Evolutionary conservation across 1,140 invertebrate genomes (phyloP), one percentile per base, ranked within the genome.

Genomic region (Pantala flavescens): DNA sequence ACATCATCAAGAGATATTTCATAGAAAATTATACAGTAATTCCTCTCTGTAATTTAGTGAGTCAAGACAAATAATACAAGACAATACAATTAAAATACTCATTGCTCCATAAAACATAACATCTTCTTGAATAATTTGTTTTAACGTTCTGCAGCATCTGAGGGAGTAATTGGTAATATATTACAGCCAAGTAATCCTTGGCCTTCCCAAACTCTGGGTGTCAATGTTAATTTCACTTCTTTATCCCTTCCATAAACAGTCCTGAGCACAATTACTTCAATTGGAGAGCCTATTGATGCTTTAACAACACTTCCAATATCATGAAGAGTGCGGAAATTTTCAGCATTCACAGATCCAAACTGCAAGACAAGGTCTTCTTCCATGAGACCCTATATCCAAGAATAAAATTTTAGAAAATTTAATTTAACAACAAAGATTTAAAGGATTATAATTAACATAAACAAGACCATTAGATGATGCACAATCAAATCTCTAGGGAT

Each of bases 271-370:
- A 85, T 87, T 0, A 93, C 83, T 71, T 82, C 80, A 16, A 94
- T 78, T 23, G 83, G 80, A 75, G 86, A 85, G 42, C 89, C 89
- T 71, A 90, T 86, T 71, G 90, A 93, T 80, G 93, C 89, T 75
- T 89, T 85, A 9, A 96, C 92, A 23, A 96, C 80, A 71, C 85
- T 84, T 7, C 87, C 86, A 74, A 88, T 82, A 81, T 94, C 89
- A 23, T 84, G 83, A 0, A 94, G 80, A 70, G 85, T 85, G 70
- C 86, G 85, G 79, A 93, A 96, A 82, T 96, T 97, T 11, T 81
- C 83, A 23, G 82, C 80, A 77, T 90, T 90, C 1, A 96, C 82
- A 0, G 93, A 93, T n/a, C 94, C 95, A 87, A 97, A 95, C 78
- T 92, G 86, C 0, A 93, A 77, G 7, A 97, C 84, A 55, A 88